Evolutionary conservation across 2,888 invertebrate genomes (phyloP), one percentile per base, ranked within the genome.

Genomic region (Eugnorisma glareosa): DNA sequence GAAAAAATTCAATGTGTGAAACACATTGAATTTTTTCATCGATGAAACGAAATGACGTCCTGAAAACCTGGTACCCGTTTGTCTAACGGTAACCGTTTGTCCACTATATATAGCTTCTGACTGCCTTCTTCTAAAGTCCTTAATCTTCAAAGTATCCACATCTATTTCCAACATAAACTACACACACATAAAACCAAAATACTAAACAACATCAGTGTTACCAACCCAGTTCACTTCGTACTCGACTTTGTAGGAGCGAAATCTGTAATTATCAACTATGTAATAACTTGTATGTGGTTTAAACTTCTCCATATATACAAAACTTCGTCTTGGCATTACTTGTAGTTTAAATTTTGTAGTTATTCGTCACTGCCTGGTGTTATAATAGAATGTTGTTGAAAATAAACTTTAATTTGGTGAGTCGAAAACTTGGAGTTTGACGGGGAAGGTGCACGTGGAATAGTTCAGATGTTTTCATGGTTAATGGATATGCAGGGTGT

Each of bases 211-310:
- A 72, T 63, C 72, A 59, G 35, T 48, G 15, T 69, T 48, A 35
- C 24, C 24, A 64, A 73, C 40, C 28, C 43, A 57, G 51, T 35
- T 51, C 43, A 57, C 48, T 43, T 51, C 24, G 31, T 43, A 35
- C 57, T 13, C 45, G 43, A 67, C 72, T 72, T 71, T 72, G 63
- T 77, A 77, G n/a, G 37, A 59, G 63, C 57, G 61, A 82, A 83
- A 83, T 83, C 83, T 72, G 82, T 85, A 85, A 82, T 85, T 85
- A 85, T 83, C 74, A 85, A 83, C 81, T 84, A 80, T 57, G 59
- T 75, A 78, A 82, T 86, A 82, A 82, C 78, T 75, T 59, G 72
- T 78, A 45, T 81, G 85, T 43, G 86, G 83, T 78, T 37, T 7
- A 69, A 82, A 85, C 74, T 85, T 78, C 54, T 21, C 31, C 57